phyloP scores from a whole-genome alignment of 2,797 vertebrate genomes.

The Staurois parvus region DNA sequence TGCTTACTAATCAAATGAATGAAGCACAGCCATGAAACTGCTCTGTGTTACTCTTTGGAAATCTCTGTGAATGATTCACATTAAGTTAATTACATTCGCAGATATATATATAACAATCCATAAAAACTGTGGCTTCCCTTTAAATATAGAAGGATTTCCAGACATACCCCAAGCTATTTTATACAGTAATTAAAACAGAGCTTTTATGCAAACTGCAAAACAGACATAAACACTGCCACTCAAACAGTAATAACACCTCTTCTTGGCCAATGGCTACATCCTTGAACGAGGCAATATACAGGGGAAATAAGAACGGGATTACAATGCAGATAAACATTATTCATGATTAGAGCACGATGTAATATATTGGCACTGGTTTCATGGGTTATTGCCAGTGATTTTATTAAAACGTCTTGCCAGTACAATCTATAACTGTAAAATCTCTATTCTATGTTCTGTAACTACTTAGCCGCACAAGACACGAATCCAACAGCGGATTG shows the following conservation, averaged over 20 bases:
- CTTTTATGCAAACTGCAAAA: constrained; percentile 47
- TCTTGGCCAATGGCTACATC: constrained; percentile 42
- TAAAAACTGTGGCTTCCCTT: constrained; percentile 3
- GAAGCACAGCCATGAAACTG: too few species aligned
- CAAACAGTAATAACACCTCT: constrained; percentile 41
- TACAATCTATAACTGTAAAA: constrained; percentile 51
- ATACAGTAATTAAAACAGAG: constrained; percentile 33
- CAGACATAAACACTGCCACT: constrained; percentile 50
- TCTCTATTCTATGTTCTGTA: constrained; percentile 41
- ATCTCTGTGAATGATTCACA: too few species aligned
- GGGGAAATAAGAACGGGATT: constrained; percentile 49
- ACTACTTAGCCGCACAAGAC: constrained; percentile 48
- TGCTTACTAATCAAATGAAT: too few species aligned
- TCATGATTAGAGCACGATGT: constrained; percentile 53
- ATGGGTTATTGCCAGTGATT: constrained; percentile 40
- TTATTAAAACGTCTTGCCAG: constrained; percentile 53
- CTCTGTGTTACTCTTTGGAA: too few species aligned
- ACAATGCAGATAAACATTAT: constrained; percentile 54
- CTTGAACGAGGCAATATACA: constrained; percentile 42
- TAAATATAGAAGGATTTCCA: constrained; percentile 41
- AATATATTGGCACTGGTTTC: constrained; percentile 45
- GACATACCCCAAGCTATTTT: constrained; percentile 33
- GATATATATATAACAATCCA: too few species aligned
- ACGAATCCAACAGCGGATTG: constrained; percentile 45
- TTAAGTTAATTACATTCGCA: too few species aligned